These are phyloP conservation scores for Carettochelys insculpta DNA, from an alignment of 2,113 vertebrate species.

Conservation along the genomic window DNA sequence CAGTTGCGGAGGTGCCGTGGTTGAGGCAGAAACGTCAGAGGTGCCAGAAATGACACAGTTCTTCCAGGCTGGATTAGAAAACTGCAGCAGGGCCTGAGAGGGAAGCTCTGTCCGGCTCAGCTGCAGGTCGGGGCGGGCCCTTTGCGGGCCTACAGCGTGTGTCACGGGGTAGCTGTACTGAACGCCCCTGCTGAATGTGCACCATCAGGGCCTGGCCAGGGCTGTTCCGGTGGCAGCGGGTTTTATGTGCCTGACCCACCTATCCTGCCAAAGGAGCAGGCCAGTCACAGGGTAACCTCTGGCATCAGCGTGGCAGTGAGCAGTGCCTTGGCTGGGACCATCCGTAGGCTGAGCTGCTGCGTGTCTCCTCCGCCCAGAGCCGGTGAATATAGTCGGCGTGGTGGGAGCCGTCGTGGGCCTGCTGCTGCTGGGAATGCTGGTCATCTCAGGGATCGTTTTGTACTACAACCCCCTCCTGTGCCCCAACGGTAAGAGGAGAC, in stretches of 20 bases:
- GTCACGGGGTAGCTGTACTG: not conserved
- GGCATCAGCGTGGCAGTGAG: fast-evolving
- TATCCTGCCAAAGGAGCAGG: not conserved
- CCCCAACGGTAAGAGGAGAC: constrained; percentile 72
- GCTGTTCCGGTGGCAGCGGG: not conserved
- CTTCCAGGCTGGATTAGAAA: not conserved
- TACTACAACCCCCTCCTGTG: constrained; percentile 75
- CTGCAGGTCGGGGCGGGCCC: not conserved
- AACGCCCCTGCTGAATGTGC: fast-evolving
- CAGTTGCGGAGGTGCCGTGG: not conserved
- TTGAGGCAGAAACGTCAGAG: no score
- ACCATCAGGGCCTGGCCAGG: not conserved
- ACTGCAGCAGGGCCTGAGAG: not conserved
- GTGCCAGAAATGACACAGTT: not conserved
- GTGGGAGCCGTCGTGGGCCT: constrained; percentile 74
- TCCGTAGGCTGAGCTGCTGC: not conserved
- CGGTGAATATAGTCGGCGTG: constrained; percentile 62
- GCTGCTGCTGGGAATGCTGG: constrained; percentile 69
- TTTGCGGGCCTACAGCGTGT: not conserved
- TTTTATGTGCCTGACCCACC: not conserved
- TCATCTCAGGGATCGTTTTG: constrained; percentile 49
- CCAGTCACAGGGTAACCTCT: not conserved
- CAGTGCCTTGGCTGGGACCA: fast-evolving
- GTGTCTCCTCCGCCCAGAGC: constrained; percentile 60
- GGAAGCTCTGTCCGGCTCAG: not conserved